These are phyloP conservation scores for human DNA, from an alignment of 2,113 vertebrate species.

Conservation along the genomic window DNA sequence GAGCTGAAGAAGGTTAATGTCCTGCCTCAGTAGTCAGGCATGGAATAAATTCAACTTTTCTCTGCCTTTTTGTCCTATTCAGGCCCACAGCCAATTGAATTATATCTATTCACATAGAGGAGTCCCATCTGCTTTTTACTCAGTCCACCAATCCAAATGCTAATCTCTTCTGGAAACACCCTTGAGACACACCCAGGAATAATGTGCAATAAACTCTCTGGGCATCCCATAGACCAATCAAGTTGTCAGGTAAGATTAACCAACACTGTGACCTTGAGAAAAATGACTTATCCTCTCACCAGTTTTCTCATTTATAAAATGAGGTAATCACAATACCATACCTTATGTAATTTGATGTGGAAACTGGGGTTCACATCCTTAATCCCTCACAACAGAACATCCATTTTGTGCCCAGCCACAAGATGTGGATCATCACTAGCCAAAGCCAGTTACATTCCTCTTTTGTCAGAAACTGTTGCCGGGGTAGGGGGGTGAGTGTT, in stretches of 20 bases:
- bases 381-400: no score
- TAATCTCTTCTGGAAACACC: neutral
- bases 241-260: neutral
- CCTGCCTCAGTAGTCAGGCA: neutral
- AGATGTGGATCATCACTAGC: neutral
- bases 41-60: neutral
- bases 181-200: neutral
- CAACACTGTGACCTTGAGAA: neutral
- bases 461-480: neutral
- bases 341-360: neutral
- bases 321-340: neutral
- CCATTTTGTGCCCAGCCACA: neutral
- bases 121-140: neutral
- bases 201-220: neutral
- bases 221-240: neutral
- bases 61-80: neutral
- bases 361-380: neutral
- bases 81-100: neutral
- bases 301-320: neutral
- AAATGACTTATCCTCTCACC: neutral
- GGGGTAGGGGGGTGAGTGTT: no score
- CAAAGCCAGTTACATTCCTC: neutral
- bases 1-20: neutral
- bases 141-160: neutral
- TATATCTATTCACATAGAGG: neutral